These are phyloP conservation scores for Rhodinocichla rosea DNA, from an alignment of 2,113 vertebrate genomes.

Conservation along the genomic window DNA sequence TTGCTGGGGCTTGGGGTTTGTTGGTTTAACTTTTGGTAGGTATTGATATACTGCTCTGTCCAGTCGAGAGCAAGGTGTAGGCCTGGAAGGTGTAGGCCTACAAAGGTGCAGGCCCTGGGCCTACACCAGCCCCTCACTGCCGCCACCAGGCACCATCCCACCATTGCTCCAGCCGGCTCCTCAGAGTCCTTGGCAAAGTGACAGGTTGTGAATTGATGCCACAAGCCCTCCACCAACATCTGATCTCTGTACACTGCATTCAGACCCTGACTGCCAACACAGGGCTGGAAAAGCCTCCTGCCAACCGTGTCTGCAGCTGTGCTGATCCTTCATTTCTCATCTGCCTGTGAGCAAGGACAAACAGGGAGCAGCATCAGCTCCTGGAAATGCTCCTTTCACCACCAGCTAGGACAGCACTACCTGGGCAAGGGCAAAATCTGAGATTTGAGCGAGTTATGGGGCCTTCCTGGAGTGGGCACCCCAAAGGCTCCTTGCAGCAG, in stretches of 20 bases:
- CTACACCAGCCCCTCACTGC: neutral
- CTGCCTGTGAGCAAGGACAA: neutral
- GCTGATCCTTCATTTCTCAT: neutral
- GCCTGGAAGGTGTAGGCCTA: neutral
- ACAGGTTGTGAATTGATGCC: neutral
- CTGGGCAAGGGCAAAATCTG: fast-evolving
- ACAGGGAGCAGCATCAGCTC: neutral
- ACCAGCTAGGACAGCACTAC: neutral
- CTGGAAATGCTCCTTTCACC: neutral
- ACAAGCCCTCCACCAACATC: neutral
- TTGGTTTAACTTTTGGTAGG: neutral
- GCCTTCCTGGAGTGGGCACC: neutral
- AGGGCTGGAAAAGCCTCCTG: neutral
- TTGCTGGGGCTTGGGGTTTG: neutral
- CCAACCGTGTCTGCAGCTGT: neutral
- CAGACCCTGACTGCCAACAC: fast-evolving
- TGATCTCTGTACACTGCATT: neutral
- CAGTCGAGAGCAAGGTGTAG: neutral
- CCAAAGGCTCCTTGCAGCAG: neutral
- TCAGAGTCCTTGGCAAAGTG: neutral
- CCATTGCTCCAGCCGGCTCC: fast-evolving
- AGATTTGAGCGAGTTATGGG: neutral
- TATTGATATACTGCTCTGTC: neutral
- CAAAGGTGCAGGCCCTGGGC: too few species aligned
- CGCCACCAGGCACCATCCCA: neutral